Conservation (phyloP, 2,888 invertebrate genomes). For the Eulithis prunata region DNA sequence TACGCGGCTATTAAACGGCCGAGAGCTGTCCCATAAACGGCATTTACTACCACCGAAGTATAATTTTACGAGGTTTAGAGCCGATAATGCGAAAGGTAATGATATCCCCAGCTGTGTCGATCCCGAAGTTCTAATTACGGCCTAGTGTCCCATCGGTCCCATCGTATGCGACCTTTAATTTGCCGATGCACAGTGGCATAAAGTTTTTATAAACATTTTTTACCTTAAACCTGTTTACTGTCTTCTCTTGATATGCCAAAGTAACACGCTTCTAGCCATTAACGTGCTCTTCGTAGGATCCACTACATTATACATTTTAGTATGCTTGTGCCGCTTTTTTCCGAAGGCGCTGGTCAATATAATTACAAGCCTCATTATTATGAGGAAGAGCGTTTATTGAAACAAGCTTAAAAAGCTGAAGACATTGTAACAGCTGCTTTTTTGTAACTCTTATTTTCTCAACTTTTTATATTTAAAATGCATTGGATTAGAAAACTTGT, state of each 20-base stretch:
- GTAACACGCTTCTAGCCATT: slow-evolving; percentile 72
- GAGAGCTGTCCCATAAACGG: slow-evolving; percentile 40
- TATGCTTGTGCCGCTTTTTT: slow-evolving; percentile 53
- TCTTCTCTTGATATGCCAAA: slow-evolving; percentile 77
- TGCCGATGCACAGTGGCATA: slow-evolving; percentile 57
- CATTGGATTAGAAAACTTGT: slow-evolving; percentile 52
- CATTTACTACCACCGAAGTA: slow-evolving; percentile 45
- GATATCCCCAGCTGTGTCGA: slow-evolving; percentile 50
- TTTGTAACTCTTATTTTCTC: slow-evolving; percentile 45
- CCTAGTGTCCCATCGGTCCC: slow-evolving; percentile 59
- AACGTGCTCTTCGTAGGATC: slow-evolving; percentile 64
- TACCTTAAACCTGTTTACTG: slow-evolving; percentile 70
- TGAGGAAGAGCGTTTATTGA: slow-evolving; percentile 57
- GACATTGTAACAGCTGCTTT: slow-evolving; percentile 43
- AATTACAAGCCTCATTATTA: slow-evolving; percentile 68
- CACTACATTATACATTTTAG: slow-evolving; percentile 54
- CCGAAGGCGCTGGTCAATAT: slow-evolving; percentile 60
- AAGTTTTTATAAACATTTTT: slow-evolving; percentile 45
- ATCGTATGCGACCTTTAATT: slow-evolving; percentile 71
- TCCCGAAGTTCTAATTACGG: slow-evolving; percentile 64
- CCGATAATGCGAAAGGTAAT: slow-evolving; percentile 48
- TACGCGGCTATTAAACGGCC: slow-evolving; percentile 51
- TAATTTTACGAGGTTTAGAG: slow-evolving; percentile 41
- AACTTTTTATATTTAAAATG: slow-evolving; percentile 45
- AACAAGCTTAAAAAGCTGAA: slow-evolving; percentile 45